A percentile compares a stretch with the other conserved stretches of the same genome.
phyloP scores from a whole-genome alignment of 2,888 invertebrate species.

The Cheilosia urbana region DNA sequence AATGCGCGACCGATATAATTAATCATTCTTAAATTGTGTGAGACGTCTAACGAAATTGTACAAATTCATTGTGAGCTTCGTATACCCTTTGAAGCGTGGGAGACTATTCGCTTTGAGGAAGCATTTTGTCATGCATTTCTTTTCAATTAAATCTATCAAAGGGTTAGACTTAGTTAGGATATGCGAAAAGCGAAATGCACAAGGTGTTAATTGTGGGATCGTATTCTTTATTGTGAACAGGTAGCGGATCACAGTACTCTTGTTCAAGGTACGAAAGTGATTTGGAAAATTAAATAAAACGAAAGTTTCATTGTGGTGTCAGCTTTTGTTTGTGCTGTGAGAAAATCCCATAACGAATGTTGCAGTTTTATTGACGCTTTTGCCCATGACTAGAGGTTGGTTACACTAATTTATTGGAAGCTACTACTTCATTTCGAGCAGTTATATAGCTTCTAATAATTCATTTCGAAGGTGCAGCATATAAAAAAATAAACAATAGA shows the following conservation, averaged over 20 bases:
- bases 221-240: constrained; percentile 3
- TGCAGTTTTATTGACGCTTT: constrained; percentile 34
- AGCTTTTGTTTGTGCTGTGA: constrained; percentile 10
- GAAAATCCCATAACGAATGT: constrained; percentile 38
- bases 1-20: constrained; percentile 32
- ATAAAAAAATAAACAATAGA: neutral
- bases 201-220: constrained; percentile 54
- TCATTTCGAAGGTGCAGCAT: neutral
- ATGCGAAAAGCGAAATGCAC: neutral
- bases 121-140: constrained; percentile 4
- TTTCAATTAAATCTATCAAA: constrained; percentile 24
- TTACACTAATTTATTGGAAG: constrained; percentile 4
- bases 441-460: neutral
- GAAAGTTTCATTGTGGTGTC: constrained; percentile 50
- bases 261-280: constrained; percentile 34
- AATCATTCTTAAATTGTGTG: constrained; percentile 10
- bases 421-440: neutral
- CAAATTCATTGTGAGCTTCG: neutral
- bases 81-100: constrained; percentile 20
- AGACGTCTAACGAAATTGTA: neutral
- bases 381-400: neutral
- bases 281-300: constrained; percentile 44
- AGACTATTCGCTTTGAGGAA: constrained; percentile 20
- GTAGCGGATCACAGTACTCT: neutral
- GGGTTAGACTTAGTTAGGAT: constrained; percentile 40